These are phyloP conservation scores for Amphipyra berbera DNA, from an alignment of 2,888 invertebrate genomes.

Conservation along the genomic window DNA sequence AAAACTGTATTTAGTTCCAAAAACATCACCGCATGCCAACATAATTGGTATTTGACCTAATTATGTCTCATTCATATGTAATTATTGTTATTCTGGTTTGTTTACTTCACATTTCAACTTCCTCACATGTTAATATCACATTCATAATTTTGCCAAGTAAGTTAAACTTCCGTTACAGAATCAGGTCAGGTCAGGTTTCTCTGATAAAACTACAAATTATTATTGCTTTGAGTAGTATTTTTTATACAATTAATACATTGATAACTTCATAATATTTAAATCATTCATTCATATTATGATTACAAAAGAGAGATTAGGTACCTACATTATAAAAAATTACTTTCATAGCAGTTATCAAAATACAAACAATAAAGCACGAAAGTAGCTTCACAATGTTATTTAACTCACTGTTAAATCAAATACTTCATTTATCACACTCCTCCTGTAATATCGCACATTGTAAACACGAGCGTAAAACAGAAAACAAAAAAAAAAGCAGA, in stretches of 20 bases:
- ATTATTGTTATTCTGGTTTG: constrained; percentile 11
- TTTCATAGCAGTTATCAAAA: background rate
- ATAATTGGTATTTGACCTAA: background rate
- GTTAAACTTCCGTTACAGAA: constrained; percentile 27
- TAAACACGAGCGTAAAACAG: constrained; percentile 58
- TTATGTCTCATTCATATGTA: constrained; percentile 15
- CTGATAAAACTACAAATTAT: constrained; percentile 41
- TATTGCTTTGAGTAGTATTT: constrained; percentile 4
- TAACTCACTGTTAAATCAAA: constrained; percentile 19
- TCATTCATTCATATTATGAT: constrained; percentile 4
- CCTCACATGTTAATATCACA: background rate
- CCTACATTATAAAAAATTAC: no score
- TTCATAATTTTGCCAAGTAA: constrained; percentile 22
- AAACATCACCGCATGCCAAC: no score
- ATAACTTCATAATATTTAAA: constrained; percentile 2
- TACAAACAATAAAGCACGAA: background rate
- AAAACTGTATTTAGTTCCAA: no score
- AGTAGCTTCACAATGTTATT: background rate
- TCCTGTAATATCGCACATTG: constrained; percentile 47
- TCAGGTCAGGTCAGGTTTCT: constrained; percentile 39
- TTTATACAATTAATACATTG: constrained; percentile 1
- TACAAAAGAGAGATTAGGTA: no score
- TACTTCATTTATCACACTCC: constrained; percentile 2
- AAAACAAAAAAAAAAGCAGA: constrained; percentile 74
- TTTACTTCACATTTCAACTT: constrained; percentile 9